phyloP scores from a whole-genome alignment of 1,140 invertebrate species.

The Riptortus pedestris region DNA sequence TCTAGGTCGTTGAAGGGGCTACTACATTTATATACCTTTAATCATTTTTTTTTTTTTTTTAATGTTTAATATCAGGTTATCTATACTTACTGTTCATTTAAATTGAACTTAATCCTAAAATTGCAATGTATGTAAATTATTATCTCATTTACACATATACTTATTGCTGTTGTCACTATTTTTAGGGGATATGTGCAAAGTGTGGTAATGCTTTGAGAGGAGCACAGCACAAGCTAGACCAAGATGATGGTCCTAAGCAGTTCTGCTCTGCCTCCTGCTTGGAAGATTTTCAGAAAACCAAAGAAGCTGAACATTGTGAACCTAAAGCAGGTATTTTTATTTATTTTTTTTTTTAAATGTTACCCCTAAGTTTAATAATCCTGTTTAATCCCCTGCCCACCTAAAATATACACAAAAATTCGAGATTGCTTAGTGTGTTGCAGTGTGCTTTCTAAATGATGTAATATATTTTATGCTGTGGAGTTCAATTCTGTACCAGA shows the following conservation, averaged over 20 bases:
- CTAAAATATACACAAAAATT: not conserved
- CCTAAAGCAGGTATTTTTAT: not conserved
- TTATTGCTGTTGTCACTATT: too few relatives aligned
- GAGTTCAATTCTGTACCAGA: not conserved
- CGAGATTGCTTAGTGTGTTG: not conserved
- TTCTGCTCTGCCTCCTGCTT: constrained; percentile 73
- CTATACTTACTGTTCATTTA: too few relatives aligned
- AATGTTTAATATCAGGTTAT: too few relatives aligned
- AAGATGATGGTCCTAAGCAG: constrained; percentile 52
- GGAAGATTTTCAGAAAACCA: constrained; percentile 62
- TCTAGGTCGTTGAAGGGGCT: too few relatives aligned
- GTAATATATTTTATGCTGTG: not conserved
- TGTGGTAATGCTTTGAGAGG: constrained; percentile 76
- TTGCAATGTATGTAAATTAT: too few relatives aligned
- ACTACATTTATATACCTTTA: too few relatives aligned
- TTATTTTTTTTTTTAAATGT: not conserved
- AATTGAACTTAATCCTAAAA: too few relatives aligned
- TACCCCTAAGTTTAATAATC: not conserved
- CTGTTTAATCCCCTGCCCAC: not conserved
- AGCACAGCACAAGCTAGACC: constrained; percentile 43
- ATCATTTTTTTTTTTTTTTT: too few relatives aligned
- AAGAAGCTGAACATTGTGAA: constrained; percentile 31
- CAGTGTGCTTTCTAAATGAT: not conserved
- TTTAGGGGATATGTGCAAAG: constrained; percentile 36
- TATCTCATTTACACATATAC: too few relatives aligned